Evolutionary conservation across 2,797 vertebrate genomes (phyloP), one percentile per base, ranked within the genome.

Genomic region (Sebastes minor): DNA sequence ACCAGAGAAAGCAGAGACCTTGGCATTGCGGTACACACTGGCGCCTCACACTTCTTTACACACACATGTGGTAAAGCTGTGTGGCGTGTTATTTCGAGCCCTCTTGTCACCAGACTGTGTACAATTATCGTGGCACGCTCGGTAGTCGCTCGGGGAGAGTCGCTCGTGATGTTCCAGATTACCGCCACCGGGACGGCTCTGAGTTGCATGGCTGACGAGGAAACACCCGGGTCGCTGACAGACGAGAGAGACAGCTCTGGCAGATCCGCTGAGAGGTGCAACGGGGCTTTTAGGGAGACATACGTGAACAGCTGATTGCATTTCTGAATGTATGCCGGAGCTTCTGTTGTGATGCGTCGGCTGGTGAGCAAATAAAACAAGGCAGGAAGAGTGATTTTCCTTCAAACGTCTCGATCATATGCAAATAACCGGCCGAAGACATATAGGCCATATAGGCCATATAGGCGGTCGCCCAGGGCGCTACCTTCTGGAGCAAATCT

Each of bases 1-100:
- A 94, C 90, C 86, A 92, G 94, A 95, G 94, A 94, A 90, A 94
- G 92, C 88, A 78, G 81, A 92, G 93, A 91, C 89, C 93, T 88
- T 93, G 93, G 91, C 90, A 86, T 90, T 81, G 86, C 84, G 25
- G 88, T 89, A 78, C 84, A 91, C 49, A 64, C 90, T 94, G 94
- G 92, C 91, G 91, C 93, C 93, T 88, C 80, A 82, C 82, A 72
- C 83, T 28, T 83, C 67, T 77, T 76, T 76, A 25, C 62, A 32
- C 65, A 32, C 65, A 59, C 75, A 61, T 73, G 80, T 69, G 74
- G 64, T 78, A 27, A 91, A 78, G 79, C 87, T 75, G 63, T 75
- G 63, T 28, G 65, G 85, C 80, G 38, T 88, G 90, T 91, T 90
- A 93, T 91, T 92, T 90, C 42, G 18, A 88, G 89, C 79, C 71